phyloP scores from a whole-genome alignment of 2,888 invertebrate species.

The Eudasyphora cyanicolor region DNA sequence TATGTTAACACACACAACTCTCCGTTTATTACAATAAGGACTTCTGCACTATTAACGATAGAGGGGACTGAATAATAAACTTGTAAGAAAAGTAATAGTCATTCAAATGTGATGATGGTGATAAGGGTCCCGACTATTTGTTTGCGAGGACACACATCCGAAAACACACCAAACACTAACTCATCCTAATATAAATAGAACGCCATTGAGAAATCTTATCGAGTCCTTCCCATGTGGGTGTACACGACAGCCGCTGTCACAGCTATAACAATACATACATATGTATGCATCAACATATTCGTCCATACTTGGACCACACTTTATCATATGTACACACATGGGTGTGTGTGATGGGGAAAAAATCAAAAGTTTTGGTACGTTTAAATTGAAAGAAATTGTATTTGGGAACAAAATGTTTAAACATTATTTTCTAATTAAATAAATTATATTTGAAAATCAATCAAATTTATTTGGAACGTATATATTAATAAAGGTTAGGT shows the following conservation, averaged over 20 bases:
- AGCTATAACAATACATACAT: too few relatives aligned
- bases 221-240: slow-evolving; percentile 8
- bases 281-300: not conserved
- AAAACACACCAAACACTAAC: not conserved
- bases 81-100: slow-evolving; percentile 59
- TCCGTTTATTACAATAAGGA: slow-evolving; percentile 15
- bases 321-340: too few relatives aligned
- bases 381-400: too few relatives aligned
- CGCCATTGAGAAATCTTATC: slow-evolving; percentile 11
- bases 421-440: too few relatives aligned
- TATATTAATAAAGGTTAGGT: too few relatives aligned
- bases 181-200: slow-evolving; percentile 27
- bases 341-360: too few relatives aligned
- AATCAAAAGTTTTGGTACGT: too few relatives aligned
- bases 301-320: not conserved
- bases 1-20: slow-evolving; percentile 12
- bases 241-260: not conserved
- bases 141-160: slow-evolving; percentile 24
- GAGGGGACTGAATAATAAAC: slow-evolving; percentile 3
- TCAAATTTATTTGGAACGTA: too few relatives aligned
- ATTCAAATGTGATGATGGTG: slow-evolving; percentile 59
- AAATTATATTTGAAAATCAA: too few relatives aligned
- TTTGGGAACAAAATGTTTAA: too few relatives aligned
- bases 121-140: slow-evolving; percentile 47
- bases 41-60: slow-evolving; percentile 17